Base-by-base conservation (phyloP, 2,113 vertebrate genomes). In the Alectura lathami region DNA sequence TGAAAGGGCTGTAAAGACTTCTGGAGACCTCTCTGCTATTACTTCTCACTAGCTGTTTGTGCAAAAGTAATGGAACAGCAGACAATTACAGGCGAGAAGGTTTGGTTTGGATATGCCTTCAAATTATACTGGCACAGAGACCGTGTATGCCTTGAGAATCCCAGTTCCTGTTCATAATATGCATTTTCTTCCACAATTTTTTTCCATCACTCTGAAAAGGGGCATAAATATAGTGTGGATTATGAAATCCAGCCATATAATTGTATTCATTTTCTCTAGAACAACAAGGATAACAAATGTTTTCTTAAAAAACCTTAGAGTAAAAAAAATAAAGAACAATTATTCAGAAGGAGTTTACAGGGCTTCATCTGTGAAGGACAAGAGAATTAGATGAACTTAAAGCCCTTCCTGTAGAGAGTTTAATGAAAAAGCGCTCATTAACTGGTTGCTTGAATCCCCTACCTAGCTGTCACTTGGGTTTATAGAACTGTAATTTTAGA, bases 341-440 rank as follows among this genome's bases (percentile, higher is more conserved):
- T 63, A 32, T 32, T 88, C 56, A 48, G 8, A 53, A 29, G 14
- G 29, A 15, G 82, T 68, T 84, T 83, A 86, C 62, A 86, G 64
- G 38, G 29, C 32, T 32, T 89, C 27, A 9, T 89, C 47, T 79
- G 4, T 79, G 84, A 92, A 93, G 62, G 80, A 78, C 23, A 60
- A 26, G 51, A 82, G 51, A 90, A 87, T 2, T 9, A 82, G 34
- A 43, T 64, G 68, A 92, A 91, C 83, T 84, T 81, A 43, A 36
- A 54, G 47, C 21, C 75, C 60, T 69, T 89, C 29, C 50, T 86
- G 36, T 40, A 60, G 73, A 13, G 27, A 81, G 10, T 82, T 88
- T 81, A 94, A 59, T 79, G 69, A 94, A 96, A 45, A 86, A 36
- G 30, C 80, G 38, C 23, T 90, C 69, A 94, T 90, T 88, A 92